Conservation (phyloP, 1,140 invertebrate genomes). For the Pissodes strobi region DNA sequence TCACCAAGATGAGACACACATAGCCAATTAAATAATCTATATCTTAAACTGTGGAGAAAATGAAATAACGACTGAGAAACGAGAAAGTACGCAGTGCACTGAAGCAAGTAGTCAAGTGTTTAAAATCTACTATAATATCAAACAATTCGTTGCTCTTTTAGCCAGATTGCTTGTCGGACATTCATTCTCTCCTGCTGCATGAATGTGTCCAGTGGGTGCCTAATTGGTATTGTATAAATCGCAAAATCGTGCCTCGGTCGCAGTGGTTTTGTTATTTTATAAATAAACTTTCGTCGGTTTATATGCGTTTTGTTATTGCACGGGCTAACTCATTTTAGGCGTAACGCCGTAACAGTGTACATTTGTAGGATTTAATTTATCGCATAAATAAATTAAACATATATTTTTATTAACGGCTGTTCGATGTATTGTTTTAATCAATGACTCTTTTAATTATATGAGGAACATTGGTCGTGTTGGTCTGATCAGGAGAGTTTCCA, state of each 20-base stretch:
- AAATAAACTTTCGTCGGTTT: constrained; percentile 33
- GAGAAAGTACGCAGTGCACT: no score
- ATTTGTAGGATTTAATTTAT: constrained; percentile 32
- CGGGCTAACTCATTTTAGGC: constrained; percentile 1
- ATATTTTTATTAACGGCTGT: constrained; percentile 24
- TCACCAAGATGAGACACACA: no score
- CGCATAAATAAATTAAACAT: constrained; percentile 25
- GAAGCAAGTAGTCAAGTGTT: no score
- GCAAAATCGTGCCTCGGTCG: constrained; percentile 26
- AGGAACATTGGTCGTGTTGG: no score
- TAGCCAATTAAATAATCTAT: no score
- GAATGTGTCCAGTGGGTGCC: constrained; percentile 23
- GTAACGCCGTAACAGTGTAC: neutral
- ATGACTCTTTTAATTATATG: constrained; percentile 14
- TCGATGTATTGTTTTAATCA: constrained; percentile 16
- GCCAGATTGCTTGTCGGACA: constrained; percentile 1
- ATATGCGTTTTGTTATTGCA: constrained; percentile 3
- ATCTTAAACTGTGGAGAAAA: no score
- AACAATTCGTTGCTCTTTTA: constrained; percentile 2
- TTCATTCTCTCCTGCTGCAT: constrained; percentile 9
- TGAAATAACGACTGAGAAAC: no score
- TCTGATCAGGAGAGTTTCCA: no score
- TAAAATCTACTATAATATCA: no score
- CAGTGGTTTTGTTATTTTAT: constrained; percentile 32
- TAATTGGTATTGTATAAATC: constrained; percentile 36